These are phyloP conservation scores for Napeogenes sylphis DNA, from an alignment of 2,888 invertebrate species.

Conservation along the genomic window DNA sequence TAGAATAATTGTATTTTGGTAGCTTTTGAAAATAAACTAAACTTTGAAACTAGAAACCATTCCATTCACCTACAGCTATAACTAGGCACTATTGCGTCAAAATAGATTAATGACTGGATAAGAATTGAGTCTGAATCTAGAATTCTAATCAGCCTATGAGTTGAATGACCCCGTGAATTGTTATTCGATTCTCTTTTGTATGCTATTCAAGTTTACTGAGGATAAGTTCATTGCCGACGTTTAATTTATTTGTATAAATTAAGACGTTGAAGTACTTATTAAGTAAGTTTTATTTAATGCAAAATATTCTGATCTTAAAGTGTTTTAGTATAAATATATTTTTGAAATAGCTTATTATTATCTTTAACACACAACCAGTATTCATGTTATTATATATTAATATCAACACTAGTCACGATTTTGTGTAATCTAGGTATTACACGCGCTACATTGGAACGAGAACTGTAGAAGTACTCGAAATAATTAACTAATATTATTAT, in stretches of 20 bases:
- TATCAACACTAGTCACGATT: conserved; percentile 6
- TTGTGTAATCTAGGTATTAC: background rate
- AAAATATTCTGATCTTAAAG: background rate
- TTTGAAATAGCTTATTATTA: no score
- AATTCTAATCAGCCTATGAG: conserved; percentile 23
- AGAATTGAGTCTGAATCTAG: conserved; percentile 8
- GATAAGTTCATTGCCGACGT: background rate
- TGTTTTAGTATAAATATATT: background rate
- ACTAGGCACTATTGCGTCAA: background rate
- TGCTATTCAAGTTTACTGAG: conserved; percentile 13
- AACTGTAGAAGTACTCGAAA: background rate
- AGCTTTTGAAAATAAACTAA: no score
- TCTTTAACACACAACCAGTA: background rate
- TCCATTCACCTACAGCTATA: no score
- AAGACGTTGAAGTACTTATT: background rate
- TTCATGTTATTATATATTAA: background rate
- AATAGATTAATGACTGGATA: conserved; percentile 11
- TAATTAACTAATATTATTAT: background rate
- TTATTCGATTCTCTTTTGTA: conserved; percentile 26
- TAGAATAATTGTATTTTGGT: no score
- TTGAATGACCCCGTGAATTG: conserved; percentile 26
- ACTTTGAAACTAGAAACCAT: no score
- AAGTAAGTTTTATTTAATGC: background rate
- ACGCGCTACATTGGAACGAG: background rate
- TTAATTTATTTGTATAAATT: conserved; percentile 2